phyloP scores from a whole-genome alignment of 2,797 vertebrate species.

The Gambusia yucatana region DNA sequence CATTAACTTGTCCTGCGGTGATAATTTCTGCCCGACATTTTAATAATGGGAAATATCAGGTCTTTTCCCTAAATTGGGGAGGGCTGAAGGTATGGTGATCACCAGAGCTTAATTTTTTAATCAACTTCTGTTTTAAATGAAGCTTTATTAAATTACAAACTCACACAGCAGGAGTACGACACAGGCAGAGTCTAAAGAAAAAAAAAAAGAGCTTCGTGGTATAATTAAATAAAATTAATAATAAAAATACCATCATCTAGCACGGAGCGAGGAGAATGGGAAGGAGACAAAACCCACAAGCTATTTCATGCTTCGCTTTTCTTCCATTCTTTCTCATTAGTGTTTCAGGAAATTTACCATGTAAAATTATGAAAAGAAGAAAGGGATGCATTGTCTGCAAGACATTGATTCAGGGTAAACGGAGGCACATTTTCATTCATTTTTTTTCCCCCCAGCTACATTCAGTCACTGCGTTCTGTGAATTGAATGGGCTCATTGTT shows the following conservation, averaged over 20 bases:
- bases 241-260: conserved; percentile 60
- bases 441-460: conserved; percentile 25
- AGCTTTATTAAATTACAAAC: conserved; percentile 89
- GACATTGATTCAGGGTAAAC: conserved; percentile 59
- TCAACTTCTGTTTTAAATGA: conserved; percentile 86
- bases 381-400: conserved; percentile 61
- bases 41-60: conserved; percentile 85
- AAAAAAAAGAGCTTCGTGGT: conserved; percentile 70
- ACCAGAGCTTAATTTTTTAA: conserved; percentile 88
- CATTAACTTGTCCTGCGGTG: conserved; percentile 85
- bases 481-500: conserved; percentile 43
- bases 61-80: conserved; percentile 75
- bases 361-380: conserved; percentile 67
- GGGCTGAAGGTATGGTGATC: conserved; percentile 75
- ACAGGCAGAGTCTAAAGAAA: conserved; percentile 56
- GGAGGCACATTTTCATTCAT: conserved; percentile 41
- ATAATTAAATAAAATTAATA: conserved; percentile 89
- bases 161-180: conserved; percentile 81
- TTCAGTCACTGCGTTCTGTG: conserved; percentile 32
- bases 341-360: conserved; percentile 73
- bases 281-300: conserved; percentile 68
- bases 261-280: conserved; percentile 68
- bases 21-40: conserved; percentile 84
- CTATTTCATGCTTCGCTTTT: conserved; percentile 73
- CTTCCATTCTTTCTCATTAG: conserved; percentile 73